phyloP scores from a whole-genome alignment of 2,797 vertebrate species.

The Astyanax mexicanus region DNA sequence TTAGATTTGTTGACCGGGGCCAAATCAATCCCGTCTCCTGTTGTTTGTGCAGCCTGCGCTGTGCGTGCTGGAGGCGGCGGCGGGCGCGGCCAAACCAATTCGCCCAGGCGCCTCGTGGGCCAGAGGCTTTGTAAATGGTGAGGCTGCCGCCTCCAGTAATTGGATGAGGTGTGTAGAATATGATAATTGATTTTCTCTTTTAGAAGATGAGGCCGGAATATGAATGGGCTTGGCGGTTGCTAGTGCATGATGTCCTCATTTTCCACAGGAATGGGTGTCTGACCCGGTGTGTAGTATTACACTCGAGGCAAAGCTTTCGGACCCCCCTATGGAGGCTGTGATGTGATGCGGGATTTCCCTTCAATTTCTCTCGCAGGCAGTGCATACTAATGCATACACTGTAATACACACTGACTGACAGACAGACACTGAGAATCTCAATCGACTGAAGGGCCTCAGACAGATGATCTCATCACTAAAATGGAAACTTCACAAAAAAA shows the following conservation, averaged over 20 bases:
- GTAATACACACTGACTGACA: no score
- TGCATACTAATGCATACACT: neutral
- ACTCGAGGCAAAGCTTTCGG: neutral
- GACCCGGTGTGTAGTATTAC: neutral
- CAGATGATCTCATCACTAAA: no score
- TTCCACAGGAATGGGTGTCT: neutral
- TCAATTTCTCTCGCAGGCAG: neutral
- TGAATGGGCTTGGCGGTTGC: slow-evolving; percentile 23
- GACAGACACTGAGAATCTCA: no score
- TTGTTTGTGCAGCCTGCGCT: slow-evolving; percentile 24
- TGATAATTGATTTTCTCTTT: slow-evolving; percentile 23
- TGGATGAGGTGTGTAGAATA: slow-evolving; percentile 29
- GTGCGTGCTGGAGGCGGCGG: neutral
- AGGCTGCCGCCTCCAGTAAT: slow-evolving; percentile 28
- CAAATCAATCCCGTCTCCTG: slow-evolving; percentile 39
- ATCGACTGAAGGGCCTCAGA: no score
- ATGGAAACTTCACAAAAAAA: no score
- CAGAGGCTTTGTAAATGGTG: slow-evolving; percentile 25
- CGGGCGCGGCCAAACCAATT: neutral
- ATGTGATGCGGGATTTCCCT: neutral
- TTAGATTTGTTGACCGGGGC: slow-evolving; percentile 36
- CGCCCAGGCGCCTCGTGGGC: neutral
- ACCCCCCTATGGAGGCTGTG: neutral
- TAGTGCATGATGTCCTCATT: neutral
- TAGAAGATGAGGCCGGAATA: slow-evolving; percentile 30